Conservation (phyloP, 2,888 invertebrate genomes). For the Aricia artaxerxes region DNA sequence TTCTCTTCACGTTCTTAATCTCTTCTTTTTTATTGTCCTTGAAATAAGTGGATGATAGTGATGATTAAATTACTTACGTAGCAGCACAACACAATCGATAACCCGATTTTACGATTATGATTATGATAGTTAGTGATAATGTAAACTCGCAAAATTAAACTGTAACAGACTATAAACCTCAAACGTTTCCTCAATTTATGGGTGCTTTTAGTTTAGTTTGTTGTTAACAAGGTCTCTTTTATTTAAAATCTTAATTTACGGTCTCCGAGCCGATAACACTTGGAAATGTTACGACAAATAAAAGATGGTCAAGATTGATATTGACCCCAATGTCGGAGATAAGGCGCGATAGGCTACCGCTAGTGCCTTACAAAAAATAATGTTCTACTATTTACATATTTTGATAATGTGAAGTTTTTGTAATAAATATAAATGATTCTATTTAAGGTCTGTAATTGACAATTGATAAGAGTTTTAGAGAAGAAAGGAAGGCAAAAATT, state of each 20-base stretch:
- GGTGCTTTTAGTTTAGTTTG: constrained; percentile 75
- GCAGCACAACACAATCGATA: not conserved
- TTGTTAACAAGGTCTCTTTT: constrained; percentile 75
- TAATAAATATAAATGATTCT: not conserved
- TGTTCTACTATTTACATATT: not conserved
- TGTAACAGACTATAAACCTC: constrained; percentile 33
- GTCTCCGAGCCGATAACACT: constrained; percentile 60
- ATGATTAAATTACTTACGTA: not conserved
- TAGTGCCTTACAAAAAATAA: not conserved
- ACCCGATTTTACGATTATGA: not conserved
- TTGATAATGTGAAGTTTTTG: not conserved
- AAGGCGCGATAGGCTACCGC: constrained; percentile 24
- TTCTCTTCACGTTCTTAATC: no score
- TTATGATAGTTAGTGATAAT: constrained; percentile 13
- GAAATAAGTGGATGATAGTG: not conserved
- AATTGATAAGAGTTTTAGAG: not conserved
- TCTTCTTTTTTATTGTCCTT: no score
- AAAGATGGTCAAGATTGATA: constrained; percentile 23
- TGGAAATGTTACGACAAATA: constrained; percentile 39
- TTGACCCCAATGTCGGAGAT: not conserved
- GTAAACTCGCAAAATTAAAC: constrained; percentile 24
- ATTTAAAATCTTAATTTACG: constrained; percentile 74
- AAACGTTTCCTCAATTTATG: constrained; percentile 55
- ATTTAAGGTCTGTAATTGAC: not conserved
- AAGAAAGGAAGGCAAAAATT: not conserved